These are phyloP conservation scores for Idaea straminata DNA, from an alignment of 2,888 invertebrate species.

Conservation along the genomic window DNA sequence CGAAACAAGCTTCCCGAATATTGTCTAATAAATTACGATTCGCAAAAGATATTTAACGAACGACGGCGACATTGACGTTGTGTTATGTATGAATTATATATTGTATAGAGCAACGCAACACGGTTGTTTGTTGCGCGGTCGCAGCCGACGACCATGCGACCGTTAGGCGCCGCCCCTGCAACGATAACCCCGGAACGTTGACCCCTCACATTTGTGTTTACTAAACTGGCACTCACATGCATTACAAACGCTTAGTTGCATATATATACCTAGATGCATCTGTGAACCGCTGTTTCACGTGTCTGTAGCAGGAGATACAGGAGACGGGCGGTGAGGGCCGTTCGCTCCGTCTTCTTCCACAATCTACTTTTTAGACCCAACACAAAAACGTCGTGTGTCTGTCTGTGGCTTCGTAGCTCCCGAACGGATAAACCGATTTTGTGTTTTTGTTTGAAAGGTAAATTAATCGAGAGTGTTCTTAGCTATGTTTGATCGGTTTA, in stretches of 20 bases:
- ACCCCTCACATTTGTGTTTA: conserved; percentile 72
- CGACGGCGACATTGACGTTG: conserved; percentile 5
- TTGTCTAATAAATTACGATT: too few relatives aligned
- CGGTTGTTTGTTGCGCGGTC: conserved; percentile 27
- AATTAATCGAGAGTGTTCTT: too few relatives aligned
- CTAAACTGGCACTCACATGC: conserved; percentile 57
- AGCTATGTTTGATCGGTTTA: too few relatives aligned
- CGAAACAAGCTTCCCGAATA: too few relatives aligned
- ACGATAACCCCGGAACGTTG: conserved; percentile 75
- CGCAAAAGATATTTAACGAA: not conserved
- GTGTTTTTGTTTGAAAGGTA: too few relatives aligned
- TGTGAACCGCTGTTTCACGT: conserved; percentile 18
- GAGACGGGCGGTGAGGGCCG: conserved; percentile 6
- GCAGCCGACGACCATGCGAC: conserved; percentile 57
- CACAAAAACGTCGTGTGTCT: too few relatives aligned
- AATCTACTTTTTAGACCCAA: too few relatives aligned
- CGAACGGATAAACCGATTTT: too few relatives aligned
- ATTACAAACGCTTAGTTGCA: conserved; percentile 38
- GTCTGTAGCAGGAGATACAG: conserved; percentile 5
- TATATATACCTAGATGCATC: conserved; percentile 30
- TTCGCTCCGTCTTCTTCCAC: too few relatives aligned
- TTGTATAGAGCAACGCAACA: conserved; percentile 8
- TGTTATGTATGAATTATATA: conserved; percentile 1
- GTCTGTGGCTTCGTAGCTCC: too few relatives aligned
- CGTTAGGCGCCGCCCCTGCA: conserved; percentile 69